Percentiles rank a stretch among this genome's conserved stretches.
Conservation (phyloP, 2,113 vertebrate genomes). For the Rhombomys opimus region DNA sequence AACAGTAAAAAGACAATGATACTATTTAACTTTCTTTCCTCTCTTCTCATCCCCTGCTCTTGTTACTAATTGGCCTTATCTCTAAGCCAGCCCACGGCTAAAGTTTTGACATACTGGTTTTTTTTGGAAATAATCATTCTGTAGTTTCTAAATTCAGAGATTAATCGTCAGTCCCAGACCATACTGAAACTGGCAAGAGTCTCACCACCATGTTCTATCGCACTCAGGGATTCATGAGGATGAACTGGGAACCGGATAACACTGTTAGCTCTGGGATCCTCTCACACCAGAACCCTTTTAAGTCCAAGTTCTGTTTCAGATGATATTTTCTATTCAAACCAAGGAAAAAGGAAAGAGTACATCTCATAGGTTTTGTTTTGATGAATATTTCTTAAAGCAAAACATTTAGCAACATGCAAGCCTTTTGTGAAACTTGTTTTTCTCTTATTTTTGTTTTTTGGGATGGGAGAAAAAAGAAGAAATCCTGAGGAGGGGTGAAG, state of each 20-base stretch:
- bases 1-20: background rate
- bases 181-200: background rate
- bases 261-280: background rate
- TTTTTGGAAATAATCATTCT: slow-evolving; percentile 17
- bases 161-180: background rate
- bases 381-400: slow-evolving; percentile 9
- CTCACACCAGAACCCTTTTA: background rate
- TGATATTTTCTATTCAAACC: slow-evolving; percentile 45
- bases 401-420: slow-evolving; percentile 33
- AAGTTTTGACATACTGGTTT: background rate
- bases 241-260: background rate
- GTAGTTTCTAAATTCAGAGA: background rate
- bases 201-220: background rate
- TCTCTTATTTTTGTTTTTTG: background rate
- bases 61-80: background rate
- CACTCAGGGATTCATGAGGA: background rate
- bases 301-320: slow-evolving; percentile 18
- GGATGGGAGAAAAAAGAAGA: background rate
- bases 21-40: background rate
- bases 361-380: slow-evolving; percentile 49
- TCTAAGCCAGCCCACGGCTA: background rate
- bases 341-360: slow-evolving; percentile 18
- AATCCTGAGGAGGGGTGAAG: background rate
- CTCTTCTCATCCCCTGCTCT: background rate
- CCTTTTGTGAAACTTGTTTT: slow-evolving; percentile 17